Evolutionary conservation across 2,797 vertebrate species (phyloP), one percentile per base, ranked within the genome.

Genomic region (Pangasius mekongensis): DNA sequence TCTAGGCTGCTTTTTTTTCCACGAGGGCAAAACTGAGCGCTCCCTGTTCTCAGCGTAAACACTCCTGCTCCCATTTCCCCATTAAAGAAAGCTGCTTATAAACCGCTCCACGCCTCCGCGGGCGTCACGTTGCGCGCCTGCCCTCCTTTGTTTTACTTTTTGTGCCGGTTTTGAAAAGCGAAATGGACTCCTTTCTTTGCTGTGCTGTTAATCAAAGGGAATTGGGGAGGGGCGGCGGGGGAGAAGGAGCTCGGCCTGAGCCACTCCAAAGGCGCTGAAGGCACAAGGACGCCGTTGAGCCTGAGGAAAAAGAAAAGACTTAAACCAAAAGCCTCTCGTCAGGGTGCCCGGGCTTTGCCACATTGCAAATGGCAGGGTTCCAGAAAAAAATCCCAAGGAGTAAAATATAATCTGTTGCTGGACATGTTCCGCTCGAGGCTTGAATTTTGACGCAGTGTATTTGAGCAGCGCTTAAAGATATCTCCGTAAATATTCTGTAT

Each of bases 111-210:
- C 39, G 10, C 33, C 66, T 86, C 84, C 84, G 62, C 33, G 24
- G 33, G 87, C 76, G 66, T 85, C 87, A 89, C 67, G 67, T 88
- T 30, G 91, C 67, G 67, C 67, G 43, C 69, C 77, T 78, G 71
- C 80, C 87, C 76, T 47, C 66, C 73, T 86, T 89, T 81, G 76
- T 73, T 81, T 89, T 86, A 84, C 86, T 89, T 89, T 86, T 85
- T 83, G 86, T 90, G 56, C 76, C 47, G 36, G 58, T 54, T 87
- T 87, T 89, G 81, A 92, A 90, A 90, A 66, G 86, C n/a, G 64
- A 88, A 83, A 89, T 64, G 77, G 81, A 86, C 67, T 54, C 78
- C 66, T 89, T 89, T 83, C 77, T 86, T 64, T 20, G 33, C 60
- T 33, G 64, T 54, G 86, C 85, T 81, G n/a, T 73, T 82, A 84